These are phyloP conservation scores for Chrysogorgia sp. DNA, from an alignment of 92 coral and sea anemone genomes.

Conservation along the genomic window DNA sequence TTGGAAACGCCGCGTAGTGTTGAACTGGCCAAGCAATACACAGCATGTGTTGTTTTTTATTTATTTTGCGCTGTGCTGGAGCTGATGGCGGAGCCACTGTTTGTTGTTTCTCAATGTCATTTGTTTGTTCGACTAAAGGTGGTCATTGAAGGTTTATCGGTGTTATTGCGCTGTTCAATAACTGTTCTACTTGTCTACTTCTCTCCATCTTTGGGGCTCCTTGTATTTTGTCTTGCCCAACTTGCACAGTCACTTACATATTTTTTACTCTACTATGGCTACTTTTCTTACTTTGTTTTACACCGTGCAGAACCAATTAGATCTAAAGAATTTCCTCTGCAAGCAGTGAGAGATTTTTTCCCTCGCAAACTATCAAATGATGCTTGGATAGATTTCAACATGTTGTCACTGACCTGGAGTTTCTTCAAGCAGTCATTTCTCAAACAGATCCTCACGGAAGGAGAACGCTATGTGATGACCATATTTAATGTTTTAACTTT, in stretches of 20 bases:
- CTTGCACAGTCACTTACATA: conserved; percentile 73
- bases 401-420: conserved; percentile 91
- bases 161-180: conserved; percentile 81
- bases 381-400: conserved; percentile 67
- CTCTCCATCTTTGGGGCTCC: conserved; percentile 79
- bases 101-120: conserved; percentile 89
- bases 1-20: conserved; percentile 84
- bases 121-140: conserved; percentile 90
- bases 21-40: conserved; percentile 61
- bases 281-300: conserved; percentile 65
- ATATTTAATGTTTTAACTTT: conserved; percentile 85
- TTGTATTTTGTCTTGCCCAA: conserved; percentile 93
- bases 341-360: conserved; percentile 69
- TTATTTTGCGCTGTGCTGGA: conserved; percentile 83
- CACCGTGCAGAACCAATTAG: conserved; percentile 16
- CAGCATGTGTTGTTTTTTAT: conserved; percentile 73
- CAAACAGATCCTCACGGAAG: conserved; percentile 94
- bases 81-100: conserved; percentile 88
- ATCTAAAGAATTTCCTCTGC: conserved; percentile 76
- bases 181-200: conserved; percentile 75
- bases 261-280: conserved; percentile 75
- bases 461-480: conserved; percentile 97
- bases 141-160: conserved; percentile 92
- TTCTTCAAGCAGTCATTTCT: conserved; percentile 96
- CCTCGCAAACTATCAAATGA: conserved; percentile 56